phyloP scores from a whole-genome alignment of 2,797 vertebrate genomes.

The Limosa lapponica region DNA sequence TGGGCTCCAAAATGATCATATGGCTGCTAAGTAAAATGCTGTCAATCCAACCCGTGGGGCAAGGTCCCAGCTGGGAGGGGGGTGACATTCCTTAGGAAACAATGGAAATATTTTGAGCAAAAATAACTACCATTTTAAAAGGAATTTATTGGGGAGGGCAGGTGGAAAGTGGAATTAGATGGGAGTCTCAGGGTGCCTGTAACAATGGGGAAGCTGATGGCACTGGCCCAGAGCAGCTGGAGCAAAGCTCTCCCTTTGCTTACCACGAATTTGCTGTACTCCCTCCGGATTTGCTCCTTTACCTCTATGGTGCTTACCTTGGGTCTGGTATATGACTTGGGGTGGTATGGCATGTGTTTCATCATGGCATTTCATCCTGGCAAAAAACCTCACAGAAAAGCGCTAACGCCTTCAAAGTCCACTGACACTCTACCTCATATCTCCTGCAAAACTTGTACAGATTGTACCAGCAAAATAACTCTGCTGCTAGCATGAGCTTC shows the following conservation, averaged over 20 bases:
- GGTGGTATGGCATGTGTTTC: not conserved
- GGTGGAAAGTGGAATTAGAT: constrained; percentile 1
- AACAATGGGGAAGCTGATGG: not conserved
- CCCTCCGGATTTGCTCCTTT: not conserved
- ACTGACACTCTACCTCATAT: not conserved
- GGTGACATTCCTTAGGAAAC: not conserved
- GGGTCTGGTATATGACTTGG: not conserved
- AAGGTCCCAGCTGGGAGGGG: not conserved
- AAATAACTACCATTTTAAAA: not conserved
- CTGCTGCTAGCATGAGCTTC: not conserved
- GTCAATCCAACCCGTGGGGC: rapidly evolving
- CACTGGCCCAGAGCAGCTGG: not conserved
- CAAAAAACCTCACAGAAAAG: not conserved
- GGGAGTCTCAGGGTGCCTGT: not conserved
- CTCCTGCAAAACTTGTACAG: not conserved
- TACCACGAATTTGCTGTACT: not conserved
- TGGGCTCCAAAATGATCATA: not conserved
- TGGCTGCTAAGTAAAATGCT: not conserved
- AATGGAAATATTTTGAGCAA: constrained; percentile 25
- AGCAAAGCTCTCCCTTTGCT: not conserved
- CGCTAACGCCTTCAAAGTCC: not conserved
- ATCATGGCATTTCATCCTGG: not conserved
- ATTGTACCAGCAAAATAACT: not conserved
- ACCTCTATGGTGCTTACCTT: not conserved
- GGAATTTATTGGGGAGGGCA: constrained; percentile 11